These are phyloP conservation scores for Dynastes grantii DNA, from an alignment of 2,888 invertebrate species.

Conservation along the genomic window DNA sequence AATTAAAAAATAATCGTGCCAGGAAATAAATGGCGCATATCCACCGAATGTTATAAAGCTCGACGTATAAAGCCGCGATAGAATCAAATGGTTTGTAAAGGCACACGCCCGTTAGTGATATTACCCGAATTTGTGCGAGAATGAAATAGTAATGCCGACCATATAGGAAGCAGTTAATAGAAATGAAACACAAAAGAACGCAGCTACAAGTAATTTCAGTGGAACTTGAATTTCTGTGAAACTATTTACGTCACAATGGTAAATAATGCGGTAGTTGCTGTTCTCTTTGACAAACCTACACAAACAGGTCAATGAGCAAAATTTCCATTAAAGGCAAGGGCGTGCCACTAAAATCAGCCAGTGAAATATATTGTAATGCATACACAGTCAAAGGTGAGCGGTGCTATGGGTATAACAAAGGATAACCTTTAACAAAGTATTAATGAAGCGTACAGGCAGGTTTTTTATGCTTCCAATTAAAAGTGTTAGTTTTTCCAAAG, in stretches of 20 bases:
- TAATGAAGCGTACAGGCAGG: no score
- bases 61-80: slow-evolving; percentile 12
- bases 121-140: slow-evolving; percentile 3
- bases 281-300: slow-evolving; percentile 3
- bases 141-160: slow-evolving; percentile 17
- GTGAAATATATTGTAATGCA: no score
- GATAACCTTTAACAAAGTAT: no score
- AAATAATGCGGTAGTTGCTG: background rate
- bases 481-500: no score
- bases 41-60: background rate
- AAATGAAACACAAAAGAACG: slow-evolving; percentile 11
- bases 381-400: no score
- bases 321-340: slow-evolving; percentile 10
- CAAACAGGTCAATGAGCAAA: slow-evolving; percentile 38
- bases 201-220: slow-evolving; percentile 22
- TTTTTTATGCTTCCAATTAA: no score
- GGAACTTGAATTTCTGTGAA: slow-evolving; percentile 24
- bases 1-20: slow-evolving; percentile 3
- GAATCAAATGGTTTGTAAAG: slow-evolving; percentile 32
- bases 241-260: background rate
- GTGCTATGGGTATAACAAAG: no score
- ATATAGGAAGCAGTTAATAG: slow-evolving; percentile 36
- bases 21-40: slow-evolving; percentile 11
- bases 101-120: background rate
- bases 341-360: no score